Evolutionary conservation across 2,797 vertebrate genomes (phyloP).

Genomic region (Bufotes viridis): DNA sequence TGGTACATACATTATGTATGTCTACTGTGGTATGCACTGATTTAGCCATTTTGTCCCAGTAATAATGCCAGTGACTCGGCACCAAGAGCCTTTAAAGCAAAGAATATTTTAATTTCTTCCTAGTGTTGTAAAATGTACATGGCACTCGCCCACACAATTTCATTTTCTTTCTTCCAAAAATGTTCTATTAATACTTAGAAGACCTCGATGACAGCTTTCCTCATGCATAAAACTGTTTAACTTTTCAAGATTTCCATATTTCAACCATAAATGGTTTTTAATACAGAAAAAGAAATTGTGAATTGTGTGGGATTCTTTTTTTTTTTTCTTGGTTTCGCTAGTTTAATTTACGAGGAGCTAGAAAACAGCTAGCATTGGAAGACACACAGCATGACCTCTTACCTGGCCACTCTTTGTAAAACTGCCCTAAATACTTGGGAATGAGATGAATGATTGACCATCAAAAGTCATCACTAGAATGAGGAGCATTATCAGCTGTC

Average conservation of each 20-base stretch:
- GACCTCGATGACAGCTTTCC: constrained; percentile 4
- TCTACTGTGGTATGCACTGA: neutral
- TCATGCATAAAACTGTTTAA: neutral
- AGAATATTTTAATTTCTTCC: neutral
- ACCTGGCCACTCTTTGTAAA: neutral
- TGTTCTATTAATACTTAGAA: neutral
- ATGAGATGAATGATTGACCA: neutral
- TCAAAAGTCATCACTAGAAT: neutral
- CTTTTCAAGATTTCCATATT: constrained; percentile 19
- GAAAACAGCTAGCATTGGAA: neutral
- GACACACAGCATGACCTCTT: neutral
- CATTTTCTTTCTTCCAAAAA: neutral
- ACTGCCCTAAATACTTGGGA: neutral
- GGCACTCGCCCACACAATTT: neutral
- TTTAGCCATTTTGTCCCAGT: neutral
- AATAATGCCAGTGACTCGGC: neutral
- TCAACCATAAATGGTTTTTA: neutral
- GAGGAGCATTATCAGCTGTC: neutral
- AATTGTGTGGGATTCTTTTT: neutral
- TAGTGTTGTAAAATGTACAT: neutral
- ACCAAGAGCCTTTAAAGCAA: neutral
- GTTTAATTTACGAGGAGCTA: neutral
- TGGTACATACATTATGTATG: neutral
- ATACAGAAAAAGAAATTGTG: neutral
- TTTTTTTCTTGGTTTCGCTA: neutral